Conservation (phyloP, 1,140 invertebrate species). For the Lanistes nyassanus region DNA sequence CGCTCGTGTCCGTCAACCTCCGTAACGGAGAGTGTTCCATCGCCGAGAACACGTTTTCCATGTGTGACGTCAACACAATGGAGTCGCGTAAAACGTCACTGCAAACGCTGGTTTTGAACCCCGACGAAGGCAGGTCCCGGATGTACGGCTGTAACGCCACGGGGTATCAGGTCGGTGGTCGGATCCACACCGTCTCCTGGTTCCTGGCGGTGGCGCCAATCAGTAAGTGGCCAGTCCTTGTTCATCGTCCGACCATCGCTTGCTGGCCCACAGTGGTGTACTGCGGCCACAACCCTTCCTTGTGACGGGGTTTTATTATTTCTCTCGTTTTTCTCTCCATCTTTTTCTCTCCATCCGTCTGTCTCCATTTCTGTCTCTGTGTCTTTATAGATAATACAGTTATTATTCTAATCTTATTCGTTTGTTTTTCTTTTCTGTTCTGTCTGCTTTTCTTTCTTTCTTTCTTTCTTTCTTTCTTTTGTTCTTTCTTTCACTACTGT, state of each 20-base stretch:
- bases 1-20: conserved; percentile 17
- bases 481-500: not conserved
- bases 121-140: not conserved
- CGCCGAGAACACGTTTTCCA: conserved; percentile 15
- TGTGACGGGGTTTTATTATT: not conserved
- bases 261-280: not conserved
- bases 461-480: conserved; percentile 12
- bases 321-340: not conserved
- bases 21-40: conserved; percentile 11
- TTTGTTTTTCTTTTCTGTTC: not conserved
- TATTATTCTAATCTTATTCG: not conserved
- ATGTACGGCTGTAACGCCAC: conserved; percentile 19
- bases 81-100: conserved; percentile 12
- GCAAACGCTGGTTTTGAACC: conserved; percentile 17
- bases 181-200: conserved; percentile 5
- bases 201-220: not conserved
- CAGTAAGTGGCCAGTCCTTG: conserved; percentile 1
- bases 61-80: conserved; percentile 1
- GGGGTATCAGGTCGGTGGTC: not conserved
- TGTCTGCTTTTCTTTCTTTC: conserved; percentile 11
- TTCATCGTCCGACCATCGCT: not conserved
- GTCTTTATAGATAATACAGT: too few species aligned
- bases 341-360: conserved; percentile 1
- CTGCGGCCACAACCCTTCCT: not conserved
- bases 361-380: not conserved